phyloP scores from a whole-genome alignment of 2,797 vertebrate species.

The Antennarius maculatus region DNA sequence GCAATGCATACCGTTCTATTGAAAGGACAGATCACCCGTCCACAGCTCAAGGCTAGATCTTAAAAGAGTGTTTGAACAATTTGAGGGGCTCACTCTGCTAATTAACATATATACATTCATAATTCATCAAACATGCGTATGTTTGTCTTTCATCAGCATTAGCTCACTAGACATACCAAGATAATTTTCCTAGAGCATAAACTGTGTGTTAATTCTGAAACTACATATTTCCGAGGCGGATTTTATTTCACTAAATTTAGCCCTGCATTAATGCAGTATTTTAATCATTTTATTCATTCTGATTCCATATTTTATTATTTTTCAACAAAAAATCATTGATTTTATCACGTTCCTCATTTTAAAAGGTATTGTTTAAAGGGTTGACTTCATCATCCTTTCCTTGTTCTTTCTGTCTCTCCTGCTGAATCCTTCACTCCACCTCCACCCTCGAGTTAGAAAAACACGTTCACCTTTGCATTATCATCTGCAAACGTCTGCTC shows the following conservation, averaged over 20 bases:
- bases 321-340: too few relatives aligned
- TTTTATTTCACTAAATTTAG: not conserved
- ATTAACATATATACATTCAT: too few relatives aligned
- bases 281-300: not conserved
- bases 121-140: too few relatives aligned
- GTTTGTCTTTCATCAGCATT: too few relatives aligned
- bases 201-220: too few relatives aligned
- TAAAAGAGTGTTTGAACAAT: too few relatives aligned
- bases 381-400: not conserved
- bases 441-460: conserved; percentile 42
- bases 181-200: too few relatives aligned
- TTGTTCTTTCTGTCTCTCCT: not conserved
- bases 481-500: conserved; percentile 47
- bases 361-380: too few relatives aligned
- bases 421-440: not conserved
- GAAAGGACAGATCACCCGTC: not conserved
- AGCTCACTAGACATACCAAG: too few relatives aligned
- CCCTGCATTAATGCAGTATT: not conserved
- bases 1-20: not conserved
- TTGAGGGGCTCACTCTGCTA: too few relatives aligned
- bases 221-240: not conserved
- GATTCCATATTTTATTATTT: too few relatives aligned
- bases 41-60: not conserved
- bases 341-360: too few relatives aligned
- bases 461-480: conserved; percentile 64